Evolutionary conservation across 2,113 vertebrate species (phyloP).

Genomic region (Cettia cetti): DNA sequence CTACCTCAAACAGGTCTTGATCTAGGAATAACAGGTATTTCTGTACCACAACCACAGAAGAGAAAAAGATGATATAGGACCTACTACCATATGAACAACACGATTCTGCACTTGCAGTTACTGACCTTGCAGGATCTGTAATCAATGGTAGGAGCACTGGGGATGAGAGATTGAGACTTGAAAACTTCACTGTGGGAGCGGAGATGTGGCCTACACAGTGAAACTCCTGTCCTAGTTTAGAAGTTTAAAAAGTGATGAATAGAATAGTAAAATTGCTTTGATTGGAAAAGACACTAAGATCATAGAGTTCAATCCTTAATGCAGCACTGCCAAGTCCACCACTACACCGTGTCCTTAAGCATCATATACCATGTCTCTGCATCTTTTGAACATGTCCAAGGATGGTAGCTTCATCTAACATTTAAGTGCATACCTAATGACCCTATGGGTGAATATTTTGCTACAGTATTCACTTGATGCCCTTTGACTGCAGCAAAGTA

Average conservation of each 20-base stretch:
- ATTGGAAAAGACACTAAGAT: background rate
- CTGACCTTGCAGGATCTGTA: background rate
- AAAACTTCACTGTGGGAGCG: background rate
- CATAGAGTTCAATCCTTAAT: background rate
- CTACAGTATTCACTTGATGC: background rate
- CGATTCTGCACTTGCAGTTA: background rate
- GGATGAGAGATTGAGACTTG: background rate
- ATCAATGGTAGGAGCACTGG: background rate
- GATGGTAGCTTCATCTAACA: background rate
- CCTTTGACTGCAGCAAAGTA: background rate
- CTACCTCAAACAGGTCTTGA: background rate
- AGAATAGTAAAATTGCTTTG: background rate
- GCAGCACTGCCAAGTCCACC: background rate
- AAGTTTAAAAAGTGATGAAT: background rate
- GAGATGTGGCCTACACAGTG: background rate
- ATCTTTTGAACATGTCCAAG: background rate
- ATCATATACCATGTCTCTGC: background rate
- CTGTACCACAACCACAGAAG: background rate
- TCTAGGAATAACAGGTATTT: background rate
- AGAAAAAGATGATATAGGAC: background rate
- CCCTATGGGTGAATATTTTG: background rate
- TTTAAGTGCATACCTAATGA: background rate
- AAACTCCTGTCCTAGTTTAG: background rate
- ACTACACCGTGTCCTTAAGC: background rate
- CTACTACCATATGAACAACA: background rate